These are phyloP conservation scores for Platorchestia sp. DNA, from an alignment of 1,140 invertebrate genomes.

Conservation along the genomic window DNA sequence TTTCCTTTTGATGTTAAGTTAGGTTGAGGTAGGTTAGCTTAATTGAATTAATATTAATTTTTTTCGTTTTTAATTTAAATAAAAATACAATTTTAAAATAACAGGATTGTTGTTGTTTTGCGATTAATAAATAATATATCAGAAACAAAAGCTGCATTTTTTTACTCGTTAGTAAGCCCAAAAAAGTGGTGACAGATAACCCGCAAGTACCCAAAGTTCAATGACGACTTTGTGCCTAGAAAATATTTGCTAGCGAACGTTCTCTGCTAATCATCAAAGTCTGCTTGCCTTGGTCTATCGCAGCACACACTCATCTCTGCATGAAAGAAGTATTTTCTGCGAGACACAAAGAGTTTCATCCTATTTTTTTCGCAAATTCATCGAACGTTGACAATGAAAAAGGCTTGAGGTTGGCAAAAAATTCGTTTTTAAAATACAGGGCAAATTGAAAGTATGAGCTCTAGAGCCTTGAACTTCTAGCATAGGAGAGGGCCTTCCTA, in stretches of 20 bases:
- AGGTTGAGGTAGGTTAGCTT: too few species aligned
- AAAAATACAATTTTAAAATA: too few species aligned
- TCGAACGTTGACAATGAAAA: background rate
- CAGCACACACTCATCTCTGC: background rate
- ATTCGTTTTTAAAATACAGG: background rate
- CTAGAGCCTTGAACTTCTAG: slow-evolving; percentile 30
- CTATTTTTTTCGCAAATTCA: background rate
- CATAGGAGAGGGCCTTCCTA: background rate
- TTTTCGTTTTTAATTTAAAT: too few species aligned
- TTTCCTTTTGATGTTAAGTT: too few species aligned
- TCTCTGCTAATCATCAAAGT: background rate
- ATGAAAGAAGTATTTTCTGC: background rate
- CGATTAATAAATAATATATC: too few species aligned
- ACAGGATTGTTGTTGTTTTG: too few species aligned
- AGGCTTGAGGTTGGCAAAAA: slow-evolving; percentile 1
- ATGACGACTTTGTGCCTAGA: background rate
- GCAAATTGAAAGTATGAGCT: slow-evolving; percentile 44
- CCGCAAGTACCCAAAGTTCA: background rate
- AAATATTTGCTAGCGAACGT: background rate
- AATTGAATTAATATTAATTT: too few species aligned
- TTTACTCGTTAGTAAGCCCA: too few species aligned
- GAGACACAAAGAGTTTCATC: background rate
- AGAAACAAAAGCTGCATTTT: too few species aligned
- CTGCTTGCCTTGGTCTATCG: background rate
- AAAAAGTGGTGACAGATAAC: too few species aligned